phyloP scores from a whole-genome alignment of 2,113 vertebrate genomes.

The Gallinago media region DNA sequence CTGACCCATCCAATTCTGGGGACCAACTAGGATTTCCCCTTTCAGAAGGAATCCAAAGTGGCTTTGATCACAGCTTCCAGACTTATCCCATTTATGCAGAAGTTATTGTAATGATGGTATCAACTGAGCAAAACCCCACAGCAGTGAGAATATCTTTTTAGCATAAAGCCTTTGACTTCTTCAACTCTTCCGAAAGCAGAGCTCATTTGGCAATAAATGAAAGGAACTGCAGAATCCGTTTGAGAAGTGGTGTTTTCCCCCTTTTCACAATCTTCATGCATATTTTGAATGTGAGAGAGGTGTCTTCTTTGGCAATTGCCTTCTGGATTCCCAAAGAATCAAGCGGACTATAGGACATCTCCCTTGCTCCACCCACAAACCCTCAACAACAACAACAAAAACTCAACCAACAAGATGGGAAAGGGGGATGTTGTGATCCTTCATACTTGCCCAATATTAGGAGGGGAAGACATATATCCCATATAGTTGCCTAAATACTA shows the following conservation, averaged over 20 bases:
- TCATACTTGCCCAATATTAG: accelerated
- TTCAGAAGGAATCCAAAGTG: background rate
- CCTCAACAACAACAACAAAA: background rate
- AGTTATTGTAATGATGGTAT: background rate
- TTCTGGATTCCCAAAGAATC: background rate
- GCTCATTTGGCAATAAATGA: background rate
- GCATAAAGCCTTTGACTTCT: background rate
- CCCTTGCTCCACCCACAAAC: background rate
- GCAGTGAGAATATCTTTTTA: background rate
- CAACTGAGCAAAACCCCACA: background rate
- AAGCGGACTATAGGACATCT: background rate
- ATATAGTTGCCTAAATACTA: background rate
- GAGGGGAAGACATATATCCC: background rate
- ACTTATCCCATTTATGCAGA: background rate
- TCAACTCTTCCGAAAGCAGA: background rate
- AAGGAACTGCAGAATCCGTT: background rate
- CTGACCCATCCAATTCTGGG: background rate
- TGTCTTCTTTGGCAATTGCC: constrained; percentile 16
- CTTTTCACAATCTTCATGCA: background rate
- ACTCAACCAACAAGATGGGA: accelerated
- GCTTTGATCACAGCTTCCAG: background rate
- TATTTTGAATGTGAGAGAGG: constrained; percentile 4
- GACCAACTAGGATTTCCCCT: background rate
- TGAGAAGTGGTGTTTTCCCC: background rate
- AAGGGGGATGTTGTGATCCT: accelerated